A percentile compares a stretch with the other conserved stretches of the same genome.
Evolutionary conservation across 2,888 invertebrate genomes (phyloP).

Genomic region (Orthonychiurus folsomi): DNA sequence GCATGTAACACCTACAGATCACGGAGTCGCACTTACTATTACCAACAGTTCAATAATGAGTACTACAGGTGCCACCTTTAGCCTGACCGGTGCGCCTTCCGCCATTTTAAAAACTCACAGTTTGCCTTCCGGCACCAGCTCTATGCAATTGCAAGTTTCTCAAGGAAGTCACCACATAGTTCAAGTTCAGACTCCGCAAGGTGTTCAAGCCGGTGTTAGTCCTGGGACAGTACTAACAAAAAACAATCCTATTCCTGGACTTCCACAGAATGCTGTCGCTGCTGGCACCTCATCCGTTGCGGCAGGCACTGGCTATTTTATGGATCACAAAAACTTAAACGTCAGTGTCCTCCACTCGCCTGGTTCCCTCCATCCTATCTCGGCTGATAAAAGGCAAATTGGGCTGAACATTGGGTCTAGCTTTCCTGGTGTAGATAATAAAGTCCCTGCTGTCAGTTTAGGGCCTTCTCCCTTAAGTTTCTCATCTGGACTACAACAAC

Average conservation of each 20-base stretch:
- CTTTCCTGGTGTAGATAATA: not conserved
- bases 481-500: not conserved
- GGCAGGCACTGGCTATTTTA: conserved; percentile 28
- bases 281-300: conserved; percentile 17
- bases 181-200: conserved; percentile 36
- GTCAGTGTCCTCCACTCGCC: conserved; percentile 27
- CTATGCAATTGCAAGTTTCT: not conserved
- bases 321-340: conserved; percentile 30
- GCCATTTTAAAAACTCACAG: not conserved
- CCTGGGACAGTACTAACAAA: not conserved
- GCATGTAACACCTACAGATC: conserved; percentile 12
- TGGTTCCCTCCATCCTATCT: conserved; percentile 23
- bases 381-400: conserved; percentile 29
- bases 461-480: not conserved
- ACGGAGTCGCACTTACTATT: not conserved
- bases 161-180: conserved; percentile 26
- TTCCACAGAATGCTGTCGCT: conserved; percentile 17
- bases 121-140: not conserved
- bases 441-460: not conserved
- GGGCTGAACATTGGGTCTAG: conserved; percentile 11
- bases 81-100: not conserved
- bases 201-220: conserved; percentile 23
- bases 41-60: not conserved
- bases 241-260: not conserved
- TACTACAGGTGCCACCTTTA: not conserved